Percentiles rank a stretch among this genome's conserved stretches.
Evolutionary conservation across 2,113 vertebrate genomes (phyloP).

Genomic region (Prionailurus viverrinus): DNA sequence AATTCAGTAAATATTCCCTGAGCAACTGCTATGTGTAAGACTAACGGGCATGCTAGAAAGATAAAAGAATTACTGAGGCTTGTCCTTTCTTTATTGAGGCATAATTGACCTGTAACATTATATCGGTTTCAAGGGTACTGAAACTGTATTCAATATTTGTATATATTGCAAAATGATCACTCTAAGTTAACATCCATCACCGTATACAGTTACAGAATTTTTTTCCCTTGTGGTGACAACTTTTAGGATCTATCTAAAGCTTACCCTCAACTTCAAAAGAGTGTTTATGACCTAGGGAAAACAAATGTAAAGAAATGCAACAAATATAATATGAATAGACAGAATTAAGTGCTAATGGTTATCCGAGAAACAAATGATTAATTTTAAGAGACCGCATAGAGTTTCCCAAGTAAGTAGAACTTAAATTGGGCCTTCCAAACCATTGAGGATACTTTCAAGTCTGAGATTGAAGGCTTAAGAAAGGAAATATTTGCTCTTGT

Average conservation of each 20-base stretch:
- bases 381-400: neutral
- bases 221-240: neutral
- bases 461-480: neutral
- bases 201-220: neutral
- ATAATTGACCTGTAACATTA: neutral
- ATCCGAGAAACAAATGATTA: neutral
- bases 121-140: neutral
- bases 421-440: neutral
- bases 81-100: neutral
- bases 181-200: neutral
- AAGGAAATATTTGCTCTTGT: neutral
- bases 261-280: neutral
- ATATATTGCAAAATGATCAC: neutral
- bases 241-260: neutral
- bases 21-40: neutral
- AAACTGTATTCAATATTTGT: neutral
- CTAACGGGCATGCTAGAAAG: neutral
- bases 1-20: constrained; percentile 62
- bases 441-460: neutral
- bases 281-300: constrained; percentile 34
- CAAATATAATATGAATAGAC: neutral
- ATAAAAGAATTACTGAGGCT: constrained; percentile 7
- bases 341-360: neutral
- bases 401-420: neutral
- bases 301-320: neutral